Percentiles rank a stretch among this genome's conserved stretches.
These are phyloP conservation scores for Microcebus murinus DNA, from an alignment of 2,113 vertebrate genomes.

Conservation along the genomic window DNA sequence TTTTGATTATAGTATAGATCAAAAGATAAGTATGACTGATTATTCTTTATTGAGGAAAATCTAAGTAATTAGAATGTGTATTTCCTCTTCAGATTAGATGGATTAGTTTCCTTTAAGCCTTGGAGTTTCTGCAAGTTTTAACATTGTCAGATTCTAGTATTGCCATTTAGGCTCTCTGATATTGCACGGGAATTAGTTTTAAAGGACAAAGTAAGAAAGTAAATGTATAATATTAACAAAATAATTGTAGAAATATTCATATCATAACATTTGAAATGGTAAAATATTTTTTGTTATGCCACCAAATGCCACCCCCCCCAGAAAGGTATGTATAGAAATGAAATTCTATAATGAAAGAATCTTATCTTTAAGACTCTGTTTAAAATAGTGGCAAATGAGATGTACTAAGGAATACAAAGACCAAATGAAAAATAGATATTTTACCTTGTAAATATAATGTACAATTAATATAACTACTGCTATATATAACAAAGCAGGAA, in stretches of 20 bases:
- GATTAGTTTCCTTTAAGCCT: background rate
- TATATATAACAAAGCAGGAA: background rate
- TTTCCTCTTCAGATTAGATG: background rate
- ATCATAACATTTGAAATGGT: background rate
- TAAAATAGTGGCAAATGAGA: background rate
- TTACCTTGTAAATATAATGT: background rate
- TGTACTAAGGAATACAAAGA: background rate
- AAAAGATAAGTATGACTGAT: background rate
- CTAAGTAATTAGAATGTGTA: background rate
- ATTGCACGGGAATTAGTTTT: background rate
- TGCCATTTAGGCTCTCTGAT: background rate
- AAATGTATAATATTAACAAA: background rate
- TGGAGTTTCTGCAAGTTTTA: constrained; percentile 4
- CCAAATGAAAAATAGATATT: background rate
- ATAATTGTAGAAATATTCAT: background rate
- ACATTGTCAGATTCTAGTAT: background rate
- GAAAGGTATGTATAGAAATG: background rate
- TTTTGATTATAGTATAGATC: background rate
- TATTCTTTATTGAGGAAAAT: background rate
- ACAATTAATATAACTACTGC: background rate
- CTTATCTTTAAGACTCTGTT: background rate
- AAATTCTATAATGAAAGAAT: background rate
- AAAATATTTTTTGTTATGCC: background rate
- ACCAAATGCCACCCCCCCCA: background rate
- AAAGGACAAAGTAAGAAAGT: background rate